Conservation (phyloP, 2,888 invertebrate species). For the Margaritifera margaritifera region DNA sequence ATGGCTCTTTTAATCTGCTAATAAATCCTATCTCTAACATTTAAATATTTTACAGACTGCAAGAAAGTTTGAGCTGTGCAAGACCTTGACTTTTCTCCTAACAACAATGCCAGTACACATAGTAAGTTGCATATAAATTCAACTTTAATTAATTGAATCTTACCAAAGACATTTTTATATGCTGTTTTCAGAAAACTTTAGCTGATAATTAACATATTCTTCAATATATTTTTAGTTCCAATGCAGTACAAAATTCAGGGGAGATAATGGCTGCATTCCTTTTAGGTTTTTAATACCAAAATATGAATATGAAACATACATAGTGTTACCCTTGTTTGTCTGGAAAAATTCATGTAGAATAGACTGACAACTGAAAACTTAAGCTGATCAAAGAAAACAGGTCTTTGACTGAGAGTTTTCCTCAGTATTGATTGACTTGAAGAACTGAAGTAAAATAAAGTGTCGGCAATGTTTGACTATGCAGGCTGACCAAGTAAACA, state of each 20-base stretch:
- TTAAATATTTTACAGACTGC: slow-evolving; percentile 76
- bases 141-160: too few relatives aligned
- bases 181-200: not conserved
- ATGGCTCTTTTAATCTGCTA: not conserved
- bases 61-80: slow-evolving; percentile 90
- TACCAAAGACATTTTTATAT: too few relatives aligned
- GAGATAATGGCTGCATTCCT: not conserved
- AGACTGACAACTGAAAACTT: too few relatives aligned
- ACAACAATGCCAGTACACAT: slow-evolving; percentile 22
- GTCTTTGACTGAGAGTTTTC: too few relatives aligned
- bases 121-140: slow-evolving; percentile 12
- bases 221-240: not conserved
- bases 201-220: not conserved
- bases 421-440: too few relatives aligned
- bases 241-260: not conserved
- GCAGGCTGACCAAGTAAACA: too few relatives aligned
- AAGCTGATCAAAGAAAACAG: too few relatives aligned
- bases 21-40: slow-evolving; percentile 1
- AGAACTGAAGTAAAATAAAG: too few relatives aligned
- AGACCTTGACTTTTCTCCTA: slow-evolving; percentile 76
- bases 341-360: too few relatives aligned
- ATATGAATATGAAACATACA: too few relatives aligned
- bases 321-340: too few relatives aligned
- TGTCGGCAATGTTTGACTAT: too few relatives aligned
- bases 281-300: not conserved